Evolutionary conservation across 2,797 vertebrate species (phyloP).

Genomic region (Squalus acanthias): DNA sequence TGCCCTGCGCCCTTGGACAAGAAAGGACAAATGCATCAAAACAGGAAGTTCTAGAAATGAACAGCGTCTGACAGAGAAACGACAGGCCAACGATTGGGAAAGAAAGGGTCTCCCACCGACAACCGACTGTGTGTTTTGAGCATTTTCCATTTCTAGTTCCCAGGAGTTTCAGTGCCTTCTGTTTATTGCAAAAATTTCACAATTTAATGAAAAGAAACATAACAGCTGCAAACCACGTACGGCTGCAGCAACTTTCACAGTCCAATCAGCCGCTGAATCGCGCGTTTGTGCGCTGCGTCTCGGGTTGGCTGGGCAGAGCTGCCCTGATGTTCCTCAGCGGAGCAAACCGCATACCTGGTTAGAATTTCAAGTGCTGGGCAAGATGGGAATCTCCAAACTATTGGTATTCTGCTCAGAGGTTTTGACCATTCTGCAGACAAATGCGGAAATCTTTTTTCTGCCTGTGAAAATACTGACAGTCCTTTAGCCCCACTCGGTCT

Average conservation of each 20-base stretch:
- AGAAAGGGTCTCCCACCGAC: neutral
- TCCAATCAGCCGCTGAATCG: neutral
- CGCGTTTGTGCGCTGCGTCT: neutral
- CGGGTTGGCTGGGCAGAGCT: neutral
- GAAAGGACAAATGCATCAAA: neutral
- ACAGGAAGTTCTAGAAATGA: neutral
- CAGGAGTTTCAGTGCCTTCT: too few relatives aligned
- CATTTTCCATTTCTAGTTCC: neutral
- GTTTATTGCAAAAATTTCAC: neutral
- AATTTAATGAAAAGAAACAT: neutral
- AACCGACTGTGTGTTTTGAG: neutral
- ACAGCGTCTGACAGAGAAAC: neutral
- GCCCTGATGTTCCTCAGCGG: neutral
- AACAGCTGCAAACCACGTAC: neutral
- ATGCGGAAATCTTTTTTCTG: too few relatives aligned
- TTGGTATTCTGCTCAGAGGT: neutral
- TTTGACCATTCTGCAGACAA: neutral
- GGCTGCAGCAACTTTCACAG: neutral
- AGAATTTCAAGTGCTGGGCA: neutral
- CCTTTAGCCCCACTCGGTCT: too few relatives aligned
- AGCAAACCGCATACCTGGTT: neutral
- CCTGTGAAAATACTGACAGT: too few relatives aligned
- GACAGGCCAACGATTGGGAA: neutral
- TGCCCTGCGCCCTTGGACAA: neutral
- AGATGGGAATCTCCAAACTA: neutral